These are phyloP conservation scores for Clarias pachynema DNA, from an alignment of 2,797 vertebrate genomes.

Conservation along the genomic window DNA sequence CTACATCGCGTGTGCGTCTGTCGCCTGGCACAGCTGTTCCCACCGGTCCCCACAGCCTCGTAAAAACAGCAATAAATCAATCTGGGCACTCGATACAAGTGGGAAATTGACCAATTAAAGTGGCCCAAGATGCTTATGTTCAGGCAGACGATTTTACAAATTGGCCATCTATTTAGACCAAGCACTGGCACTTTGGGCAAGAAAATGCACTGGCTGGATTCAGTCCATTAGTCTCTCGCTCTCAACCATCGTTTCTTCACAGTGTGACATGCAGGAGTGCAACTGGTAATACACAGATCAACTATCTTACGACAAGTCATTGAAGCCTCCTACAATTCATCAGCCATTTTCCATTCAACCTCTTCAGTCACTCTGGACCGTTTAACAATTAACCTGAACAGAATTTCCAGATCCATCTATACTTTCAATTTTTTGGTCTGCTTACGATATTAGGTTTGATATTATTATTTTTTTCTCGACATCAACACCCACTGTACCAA, in stretches of 20 bases:
- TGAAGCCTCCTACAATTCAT: constrained; percentile 13
- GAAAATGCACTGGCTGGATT: constrained; percentile 71
- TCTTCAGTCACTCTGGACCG: neutral
- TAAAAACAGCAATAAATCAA: constrained; percentile 88
- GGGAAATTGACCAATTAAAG: constrained; percentile 88
- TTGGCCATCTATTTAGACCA: constrained; percentile 84
- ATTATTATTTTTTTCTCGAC: neutral
- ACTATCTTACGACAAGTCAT: constrained; percentile 31
- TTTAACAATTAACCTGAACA: neutral
- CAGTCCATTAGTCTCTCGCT: constrained; percentile 66
- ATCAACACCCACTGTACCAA: neutral
- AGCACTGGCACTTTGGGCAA: constrained; percentile 66
- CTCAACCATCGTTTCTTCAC: constrained; percentile 34
- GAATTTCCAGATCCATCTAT: neutral
- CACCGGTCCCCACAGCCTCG: constrained; percentile 77
- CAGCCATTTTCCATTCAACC: constrained; percentile 22
- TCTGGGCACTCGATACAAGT: constrained; percentile 84
- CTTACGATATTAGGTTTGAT: neutral
- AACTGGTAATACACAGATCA: constrained; percentile 51
- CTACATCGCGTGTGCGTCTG: constrained; percentile 67
- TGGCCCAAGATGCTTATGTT: constrained; percentile 84
- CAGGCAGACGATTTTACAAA: constrained; percentile 83
- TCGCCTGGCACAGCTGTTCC: constrained; percentile 81
- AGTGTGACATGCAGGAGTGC: constrained; percentile 60
- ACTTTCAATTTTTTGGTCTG: neutral